phyloP scores from a whole-genome alignment of 2,888 invertebrate genomes.

The Bruchidius siliquastri region DNA sequence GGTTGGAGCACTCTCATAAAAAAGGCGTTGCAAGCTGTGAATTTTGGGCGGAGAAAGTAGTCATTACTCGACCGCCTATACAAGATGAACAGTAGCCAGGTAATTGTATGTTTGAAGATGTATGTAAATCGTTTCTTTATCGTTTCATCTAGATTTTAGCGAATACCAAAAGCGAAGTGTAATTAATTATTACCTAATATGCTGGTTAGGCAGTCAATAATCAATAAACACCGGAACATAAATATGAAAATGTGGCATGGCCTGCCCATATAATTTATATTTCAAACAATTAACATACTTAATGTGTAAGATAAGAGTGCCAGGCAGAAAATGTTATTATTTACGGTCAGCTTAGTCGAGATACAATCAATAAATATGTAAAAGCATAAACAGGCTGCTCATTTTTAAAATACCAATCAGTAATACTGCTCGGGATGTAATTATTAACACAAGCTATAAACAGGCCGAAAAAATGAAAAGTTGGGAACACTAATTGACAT shows the following conservation, averaged over 20 bases:
- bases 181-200: not conserved
- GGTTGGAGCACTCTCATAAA: too few relatives aligned
- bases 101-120: not conserved
- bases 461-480: not conserved
- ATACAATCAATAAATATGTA: slow-evolving; percentile 24
- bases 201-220: slow-evolving; percentile 1
- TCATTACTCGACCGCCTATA: not conserved
- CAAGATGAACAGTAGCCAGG: not conserved
- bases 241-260: slow-evolving; percentile 8
- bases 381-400: slow-evolving; percentile 11
- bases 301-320: slow-evolving; percentile 15
- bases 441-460: not conserved
- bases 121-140: not conserved
- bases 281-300: slow-evolving; percentile 17
- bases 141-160: not conserved
- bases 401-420: not conserved
- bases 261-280: slow-evolving; percentile 13
- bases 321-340: slow-evolving; percentile 24
- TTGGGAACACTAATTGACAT: not conserved
- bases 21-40: not conserved
- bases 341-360: slow-evolving; percentile 19
- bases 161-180: not conserved
- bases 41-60: not conserved
- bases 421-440: not conserved
- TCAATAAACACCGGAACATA: slow-evolving; percentile 10